Evolutionary conservation across 2,797 vertebrate genomes (phyloP), one percentile per base, ranked within the genome.

Genomic region (Lepilemur ruficaudatus): DNA sequence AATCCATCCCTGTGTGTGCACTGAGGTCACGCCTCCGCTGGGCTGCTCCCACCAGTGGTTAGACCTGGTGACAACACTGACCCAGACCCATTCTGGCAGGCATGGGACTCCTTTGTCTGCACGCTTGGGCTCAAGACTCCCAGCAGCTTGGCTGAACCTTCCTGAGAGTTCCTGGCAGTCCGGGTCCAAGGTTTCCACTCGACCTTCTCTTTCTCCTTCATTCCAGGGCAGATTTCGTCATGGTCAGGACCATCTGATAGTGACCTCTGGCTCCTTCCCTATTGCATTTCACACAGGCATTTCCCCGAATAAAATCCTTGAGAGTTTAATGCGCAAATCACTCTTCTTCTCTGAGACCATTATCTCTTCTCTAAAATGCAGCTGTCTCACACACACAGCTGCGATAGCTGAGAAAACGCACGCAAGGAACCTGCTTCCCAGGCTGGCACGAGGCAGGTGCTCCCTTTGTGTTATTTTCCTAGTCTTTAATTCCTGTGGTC

Each of bases 381-480:
- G 18, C 17, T 48, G 1, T 17, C 32, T 63, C 14, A 59, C 20
- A 55, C 0, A 7, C 15, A 9, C 38, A 69, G 32, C 43, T 61
- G 13, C 61, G 15, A 41, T 85, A 25, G 59, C 43, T 38, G 41
- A 59, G 48, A 69, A 6, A 20, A 43, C 14, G 10, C 22, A 10
- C 0, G 2, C 2, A 22, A 17, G 80, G 52, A 72, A 32, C 14
- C 15, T 32, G 22, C 0, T 13, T 41, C 48, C 25, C 28, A 43
- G 63, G 22, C 25, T 25, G 1, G 25, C 2, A 2, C 2, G n/a
- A 70, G 22, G 15, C 1, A 14, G 18, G 3, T 38, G 28, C 15
- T 84, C 35, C 6, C 0, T 1, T 13, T 6, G 13, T 14, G 59
- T 82, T 38, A 17, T 46, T 12, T 35, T 32, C 41, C 32, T 32